Evolutionary conservation across 1,140 invertebrate genomes (phyloP), one percentile per base, ranked within the genome.

Genomic region (Saccostrea glomerata): DNA sequence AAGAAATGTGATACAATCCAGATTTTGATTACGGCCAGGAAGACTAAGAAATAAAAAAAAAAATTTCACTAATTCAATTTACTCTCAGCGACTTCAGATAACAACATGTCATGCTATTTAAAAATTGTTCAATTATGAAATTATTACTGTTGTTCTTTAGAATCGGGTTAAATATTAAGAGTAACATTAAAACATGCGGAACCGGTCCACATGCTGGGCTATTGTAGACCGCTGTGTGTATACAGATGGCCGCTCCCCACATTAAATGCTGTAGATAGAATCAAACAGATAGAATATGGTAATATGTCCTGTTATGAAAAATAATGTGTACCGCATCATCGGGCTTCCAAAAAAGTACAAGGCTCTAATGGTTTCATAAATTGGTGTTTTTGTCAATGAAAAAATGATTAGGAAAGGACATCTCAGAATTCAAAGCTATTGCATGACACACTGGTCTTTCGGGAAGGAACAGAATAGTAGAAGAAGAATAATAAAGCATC

Each of bases 121-220:
- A 77, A 77, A 30, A 77, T 77, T 77, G 58, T 77, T 77, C 70
- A 77, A 77, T 77, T 77, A 77, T 77, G 70, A 77, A 77, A 77
- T 77, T 77, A 77, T 77, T 77, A 77, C 70, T 77, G 25, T 77
- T 77, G 70, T 77, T 77, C 70, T 77, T 77, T 77, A 77, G 70
- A 77, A 77, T 77, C 70, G 25, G 70, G 70, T 77, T 77, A 77
- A 77, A 77, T 77, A 77, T 77, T 77, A 77, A 77, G 70, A 25
- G 70, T 77, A 77, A 77, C 70, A 77, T 77, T 77, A 77, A 77
- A 77, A 77, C 25, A 36, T 77, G 23, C 25, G 25, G 23, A 77
- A 77, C 70, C 23, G 15, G 70, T 77, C 70, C 70, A 77, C 70
- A 77, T 77, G 70, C 70, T 36, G 23, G 12, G 70, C 25, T 36